These are phyloP conservation scores for Caenorhabditis zanzibari DNA, from an alignment of 2,888 invertebrate genomes.

Conservation along the genomic window DNA sequence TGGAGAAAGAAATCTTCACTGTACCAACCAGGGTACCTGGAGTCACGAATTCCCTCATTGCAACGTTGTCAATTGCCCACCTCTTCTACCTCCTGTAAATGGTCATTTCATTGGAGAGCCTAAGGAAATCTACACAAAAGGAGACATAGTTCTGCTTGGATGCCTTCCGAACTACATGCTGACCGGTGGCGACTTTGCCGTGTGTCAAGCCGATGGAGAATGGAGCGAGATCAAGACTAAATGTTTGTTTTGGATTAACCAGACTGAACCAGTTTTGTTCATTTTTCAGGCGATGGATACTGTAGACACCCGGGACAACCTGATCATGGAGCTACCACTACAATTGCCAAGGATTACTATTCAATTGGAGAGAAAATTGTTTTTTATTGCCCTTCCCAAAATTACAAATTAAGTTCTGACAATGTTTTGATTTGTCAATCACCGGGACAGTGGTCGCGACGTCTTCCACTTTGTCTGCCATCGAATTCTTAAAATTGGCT, in stretches of 20 bases:
- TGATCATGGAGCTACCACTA: slow-evolving; percentile 77
- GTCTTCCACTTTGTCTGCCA: slow-evolving; percentile 71
- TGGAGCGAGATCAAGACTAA: slow-evolving; percentile 86
- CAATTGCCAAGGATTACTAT: slow-evolving; percentile 78
- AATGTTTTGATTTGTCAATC: slow-evolving; percentile 79
- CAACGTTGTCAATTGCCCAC: slow-evolving; percentile 71
- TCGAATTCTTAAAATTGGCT: slow-evolving; percentile 54
- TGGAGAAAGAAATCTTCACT: slow-evolving; percentile 78
- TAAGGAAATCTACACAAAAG: slow-evolving; percentile 68
- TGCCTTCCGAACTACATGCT: slow-evolving; percentile 93
- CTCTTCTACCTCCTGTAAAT: slow-evolving; percentile 69
- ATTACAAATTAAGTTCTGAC: slow-evolving; percentile 77
- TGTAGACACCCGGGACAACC: slow-evolving; percentile 79
- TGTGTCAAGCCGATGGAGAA: slow-evolving; percentile 92
- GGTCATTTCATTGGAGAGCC: slow-evolving; percentile 73
- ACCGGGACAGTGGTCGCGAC: slow-evolving; percentile 73
- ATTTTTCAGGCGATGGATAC: slow-evolving; percentile 70
- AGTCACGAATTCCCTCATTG: slow-evolving; percentile 78
- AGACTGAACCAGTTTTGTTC: slow-evolving; percentile 16
- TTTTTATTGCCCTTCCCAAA: slow-evolving; percentile 77
- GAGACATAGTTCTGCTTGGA: slow-evolving; percentile 88
- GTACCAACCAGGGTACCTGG: slow-evolving; percentile 79
- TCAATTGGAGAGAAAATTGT: slow-evolving; percentile 80
- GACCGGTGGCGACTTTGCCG: slow-evolving; percentile 92
- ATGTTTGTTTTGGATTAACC: slow-evolving; percentile 65